phyloP scores from a whole-genome alignment of 2,888 invertebrate species.

The Steinernema hermaphroditum region DNA sequence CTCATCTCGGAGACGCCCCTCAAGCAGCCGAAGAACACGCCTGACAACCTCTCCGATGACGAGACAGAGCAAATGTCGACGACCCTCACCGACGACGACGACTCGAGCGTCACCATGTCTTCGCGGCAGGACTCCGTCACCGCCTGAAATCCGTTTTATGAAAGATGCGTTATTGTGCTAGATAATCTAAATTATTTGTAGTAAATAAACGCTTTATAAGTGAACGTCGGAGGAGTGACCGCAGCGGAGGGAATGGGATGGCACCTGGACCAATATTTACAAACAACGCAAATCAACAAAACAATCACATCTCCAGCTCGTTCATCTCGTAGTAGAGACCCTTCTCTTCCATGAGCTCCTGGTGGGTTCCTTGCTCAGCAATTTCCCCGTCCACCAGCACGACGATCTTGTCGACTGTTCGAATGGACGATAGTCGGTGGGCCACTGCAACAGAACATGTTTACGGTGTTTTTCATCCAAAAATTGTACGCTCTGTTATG shows the following conservation, averaged over 20 bases:
- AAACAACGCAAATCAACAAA: constrained; percentile 6
- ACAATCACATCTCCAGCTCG: constrained; percentile 1
- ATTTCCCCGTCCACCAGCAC: constrained; percentile 68
- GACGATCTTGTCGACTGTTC: constrained; percentile 70
- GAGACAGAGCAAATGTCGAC: not conserved
- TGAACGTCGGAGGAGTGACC: not conserved
- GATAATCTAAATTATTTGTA: constrained; percentile 7
- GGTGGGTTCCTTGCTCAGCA: constrained; percentile 71
- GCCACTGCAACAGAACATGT: constrained; percentile 64
- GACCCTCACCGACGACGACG: constrained; percentile 1
- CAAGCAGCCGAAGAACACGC: not conserved
- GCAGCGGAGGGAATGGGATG: not conserved
- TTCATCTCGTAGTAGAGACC: constrained; percentile 63
- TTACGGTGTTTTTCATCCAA: too few species aligned
- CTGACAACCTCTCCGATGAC: constrained; percentile 2
- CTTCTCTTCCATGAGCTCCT: constrained; percentile 53
- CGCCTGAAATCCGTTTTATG: not conserved
- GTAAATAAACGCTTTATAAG: constrained; percentile 14
- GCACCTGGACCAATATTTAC: constrained; percentile 14
- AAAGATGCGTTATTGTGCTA: not conserved
- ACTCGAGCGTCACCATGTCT: not conserved
- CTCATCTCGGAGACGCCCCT: not conserved
- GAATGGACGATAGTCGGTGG: constrained; percentile 70
- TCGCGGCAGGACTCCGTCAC: not conserved
- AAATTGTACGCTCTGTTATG: too few species aligned